Evolutionary conservation across 2,888 invertebrate genomes (phyloP), one percentile per base, ranked within the genome.

Genomic region (Polyommatus iphigenia): DNA sequence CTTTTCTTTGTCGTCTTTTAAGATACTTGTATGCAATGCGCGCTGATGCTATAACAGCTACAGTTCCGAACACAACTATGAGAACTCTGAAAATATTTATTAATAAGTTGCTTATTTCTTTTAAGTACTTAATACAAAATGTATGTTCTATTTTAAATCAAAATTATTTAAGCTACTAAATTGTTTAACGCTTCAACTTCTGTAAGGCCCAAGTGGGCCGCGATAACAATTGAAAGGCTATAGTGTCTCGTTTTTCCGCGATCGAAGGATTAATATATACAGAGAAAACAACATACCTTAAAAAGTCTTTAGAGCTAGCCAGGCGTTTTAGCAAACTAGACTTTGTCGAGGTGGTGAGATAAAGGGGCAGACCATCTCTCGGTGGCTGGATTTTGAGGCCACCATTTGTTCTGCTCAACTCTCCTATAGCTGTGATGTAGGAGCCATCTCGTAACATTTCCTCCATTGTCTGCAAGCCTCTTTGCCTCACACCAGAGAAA

Each of bases 401-500:
- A 71, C 96, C 95, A 18, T 96, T 95, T n/a, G 95, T 94, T 57
- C 94, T 85, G 76, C 96, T 95, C 36, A 98, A 90, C 90, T 98
- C 93, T 18, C 98, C 98, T 77, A 98, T 96, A 4, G 95, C 95
- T 0, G 98, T 97, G 72, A 98, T 95, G 81, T 96, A 95, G 76
- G 97, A 96, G 20, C 97, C 98, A 84, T 97, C 97, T 0, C 97
- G 93, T 5, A 98, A 92, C 95, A 98, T 97, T 90, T 97, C 96
- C 87, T 98, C 98, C 76, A 97, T 98, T 7, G 97, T 97, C 88
- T 98, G 98, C 32, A 98, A 91, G 0, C 98, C 98, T 80, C 97
- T 95, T 85, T 97, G 97, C 0, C 97, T 95, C 24, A 98, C 96
- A 24, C 98, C 98, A 82, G 96, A 96, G 85, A 98, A 96, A 88